phyloP scores from a whole-genome alignment of 2,888 invertebrate genomes.

The Leptinotarsa haldemani region DNA sequence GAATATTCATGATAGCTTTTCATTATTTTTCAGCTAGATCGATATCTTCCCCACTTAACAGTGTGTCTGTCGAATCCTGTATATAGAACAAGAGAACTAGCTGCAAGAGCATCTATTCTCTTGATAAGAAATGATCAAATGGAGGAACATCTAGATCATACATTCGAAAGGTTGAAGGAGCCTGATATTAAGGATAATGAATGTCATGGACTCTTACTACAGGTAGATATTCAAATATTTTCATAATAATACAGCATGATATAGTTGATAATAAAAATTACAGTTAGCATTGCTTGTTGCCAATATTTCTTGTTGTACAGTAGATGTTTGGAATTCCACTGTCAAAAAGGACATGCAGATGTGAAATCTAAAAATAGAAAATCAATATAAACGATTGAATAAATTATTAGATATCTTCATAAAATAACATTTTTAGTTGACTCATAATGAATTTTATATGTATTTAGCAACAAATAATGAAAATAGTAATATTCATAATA shows the following conservation, averaged over 20 bases:
- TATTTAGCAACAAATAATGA: too few relatives aligned
- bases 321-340: too few relatives aligned
- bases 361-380: too few relatives aligned
- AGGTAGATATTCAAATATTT: conserved; percentile 67
- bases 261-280: not conserved
- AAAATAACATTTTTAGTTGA: too few relatives aligned
- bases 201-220: conserved; percentile 76
- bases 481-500: too few relatives aligned
- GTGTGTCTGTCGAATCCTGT: conserved; percentile 75
- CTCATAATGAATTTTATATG: too few relatives aligned
- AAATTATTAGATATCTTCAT: too few relatives aligned
- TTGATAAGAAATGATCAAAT: conserved; percentile 66
- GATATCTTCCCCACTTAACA: conserved; percentile 75
- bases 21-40: conserved; percentile 69
- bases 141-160: conserved; percentile 53
- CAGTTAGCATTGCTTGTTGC: not conserved
- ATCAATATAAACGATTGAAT: too few relatives aligned
- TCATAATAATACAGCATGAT: not conserved
- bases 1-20: conserved; percentile 1
- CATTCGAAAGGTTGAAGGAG: conserved; percentile 51
- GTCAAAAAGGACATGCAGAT: too few relatives aligned
- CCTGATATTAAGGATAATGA: conserved; percentile 68
- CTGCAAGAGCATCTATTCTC: conserved; percentile 77
- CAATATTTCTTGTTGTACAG: too few relatives aligned
- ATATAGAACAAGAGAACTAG: conserved; percentile 77